Evolutionary conservation across 2,888 invertebrate genomes (phyloP).

Genomic region (Caradrina kadenii): DNA sequence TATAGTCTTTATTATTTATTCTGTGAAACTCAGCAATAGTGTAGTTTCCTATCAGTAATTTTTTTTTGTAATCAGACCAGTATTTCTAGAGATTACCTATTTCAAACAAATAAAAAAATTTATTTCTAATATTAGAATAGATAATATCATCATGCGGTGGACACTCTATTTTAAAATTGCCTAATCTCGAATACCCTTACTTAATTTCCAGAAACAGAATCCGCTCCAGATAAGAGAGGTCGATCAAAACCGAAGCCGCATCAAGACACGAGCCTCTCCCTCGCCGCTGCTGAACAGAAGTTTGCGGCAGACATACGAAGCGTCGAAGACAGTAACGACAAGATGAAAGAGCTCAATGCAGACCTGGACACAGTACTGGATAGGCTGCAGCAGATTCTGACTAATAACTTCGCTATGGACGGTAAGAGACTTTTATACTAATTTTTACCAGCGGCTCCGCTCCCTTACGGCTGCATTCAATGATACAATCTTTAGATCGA

Average conservation of each 20-base stretch:
- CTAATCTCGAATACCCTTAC: too few relatives aligned
- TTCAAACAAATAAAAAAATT: too few relatives aligned
- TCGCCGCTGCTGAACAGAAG: slow-evolving; percentile 77
- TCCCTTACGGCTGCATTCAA: too few relatives aligned
- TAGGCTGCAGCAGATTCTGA: slow-evolving; percentile 93
- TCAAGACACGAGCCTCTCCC: slow-evolving; percentile 58
- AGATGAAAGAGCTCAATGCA: slow-evolving; percentile 90
- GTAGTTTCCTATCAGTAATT: too few relatives aligned
- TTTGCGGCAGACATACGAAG: slow-evolving; percentile 82
- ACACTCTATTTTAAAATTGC: too few relatives aligned
- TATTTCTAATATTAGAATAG: too few relatives aligned
- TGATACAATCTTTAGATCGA: too few relatives aligned
- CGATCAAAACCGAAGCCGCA: slow-evolving; percentile 10
- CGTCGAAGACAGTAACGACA: slow-evolving; percentile 82
- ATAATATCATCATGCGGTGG: too few relatives aligned
- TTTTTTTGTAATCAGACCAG: too few relatives aligned
- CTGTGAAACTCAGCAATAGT: too few relatives aligned
- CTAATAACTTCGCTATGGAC: slow-evolving; percentile 92
- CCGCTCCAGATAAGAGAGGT: slow-evolving; percentile 59
- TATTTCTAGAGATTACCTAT: too few relatives aligned
- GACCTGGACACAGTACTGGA: slow-evolving; percentile 93
- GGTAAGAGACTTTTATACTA: slow-evolving; percentile 30
- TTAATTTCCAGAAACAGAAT: slow-evolving; percentile 69
- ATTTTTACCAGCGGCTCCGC: not conserved
- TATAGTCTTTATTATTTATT: too few relatives aligned